Percentiles rank a stretch among this genome's conserved stretches.
phyloP scores from a whole-genome alignment of 2,888 invertebrate genomes.

The Machimus rusticus region DNA sequence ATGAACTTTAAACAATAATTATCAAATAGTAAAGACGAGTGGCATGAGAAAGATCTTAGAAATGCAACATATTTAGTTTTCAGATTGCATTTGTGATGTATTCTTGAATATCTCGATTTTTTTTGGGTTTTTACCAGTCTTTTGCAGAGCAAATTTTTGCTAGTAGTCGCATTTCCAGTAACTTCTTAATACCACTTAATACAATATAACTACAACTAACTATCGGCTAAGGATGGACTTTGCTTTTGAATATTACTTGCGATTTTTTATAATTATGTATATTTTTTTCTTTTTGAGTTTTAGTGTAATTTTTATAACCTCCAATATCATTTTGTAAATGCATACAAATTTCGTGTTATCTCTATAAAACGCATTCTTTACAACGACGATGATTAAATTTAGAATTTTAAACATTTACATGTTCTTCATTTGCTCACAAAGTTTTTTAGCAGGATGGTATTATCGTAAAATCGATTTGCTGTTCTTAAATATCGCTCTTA shows the following conservation, averaged over 20 bases:
- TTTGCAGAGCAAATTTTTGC: not conserved
- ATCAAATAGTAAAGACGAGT: not conserved
- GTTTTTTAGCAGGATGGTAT: constrained; percentile 10
- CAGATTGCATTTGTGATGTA: not conserved
- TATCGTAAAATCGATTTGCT: not conserved
- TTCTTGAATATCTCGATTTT: not conserved
- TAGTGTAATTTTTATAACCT: not conserved
- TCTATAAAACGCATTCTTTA: not conserved
- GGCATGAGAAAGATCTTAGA: not conserved
- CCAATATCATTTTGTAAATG: constrained; percentile 9
- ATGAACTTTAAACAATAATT: not conserved
- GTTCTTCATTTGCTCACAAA: not conserved
- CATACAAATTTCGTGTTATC: not conserved
- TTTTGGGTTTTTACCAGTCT: not conserved
- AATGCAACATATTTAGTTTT: not conserved
- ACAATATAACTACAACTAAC: not conserved
- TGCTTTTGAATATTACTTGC: not conserved
- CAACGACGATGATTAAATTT: constrained; percentile 6
- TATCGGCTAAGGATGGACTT: constrained; percentile 20
- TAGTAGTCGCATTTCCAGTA: not conserved
- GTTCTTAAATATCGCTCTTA: not conserved
- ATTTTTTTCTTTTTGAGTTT: not conserved
- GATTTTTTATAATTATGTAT: not conserved
- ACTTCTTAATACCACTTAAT: not conserved
- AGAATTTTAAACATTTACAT: constrained; percentile 4